Conservation (phyloP, 2,113 vertebrate species). For the Melospiza melodia region DNA sequence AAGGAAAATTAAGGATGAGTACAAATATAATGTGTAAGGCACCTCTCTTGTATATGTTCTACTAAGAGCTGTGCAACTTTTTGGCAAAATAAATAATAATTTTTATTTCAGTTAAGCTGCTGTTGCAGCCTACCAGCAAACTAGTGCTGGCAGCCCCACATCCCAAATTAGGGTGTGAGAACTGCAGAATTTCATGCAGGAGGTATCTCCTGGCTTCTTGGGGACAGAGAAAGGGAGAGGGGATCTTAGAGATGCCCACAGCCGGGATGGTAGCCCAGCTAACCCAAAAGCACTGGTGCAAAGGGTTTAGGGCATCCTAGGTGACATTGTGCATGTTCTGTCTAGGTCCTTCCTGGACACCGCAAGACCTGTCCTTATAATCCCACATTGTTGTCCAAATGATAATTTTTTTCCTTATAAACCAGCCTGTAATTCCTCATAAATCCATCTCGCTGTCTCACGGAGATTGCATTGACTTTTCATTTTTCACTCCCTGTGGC, state of each 20-base stretch:
- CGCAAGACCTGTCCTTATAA: background rate
- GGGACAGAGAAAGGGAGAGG: background rate
- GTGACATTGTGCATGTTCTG: background rate
- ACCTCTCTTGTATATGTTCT: background rate
- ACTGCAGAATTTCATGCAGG: background rate
- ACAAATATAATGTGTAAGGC: background rate
- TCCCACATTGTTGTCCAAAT: background rate
- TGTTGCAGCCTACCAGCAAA: background rate
- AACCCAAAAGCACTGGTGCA: background rate
- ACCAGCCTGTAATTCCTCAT: slow-evolving; percentile 32
- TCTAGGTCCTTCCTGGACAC: background rate
- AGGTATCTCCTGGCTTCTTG: background rate
- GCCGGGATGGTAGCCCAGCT: background rate
- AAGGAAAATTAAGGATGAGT: background rate
- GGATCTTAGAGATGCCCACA: background rate
- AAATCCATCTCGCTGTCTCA: background rate
- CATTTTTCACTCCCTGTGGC: slow-evolving; percentile 17
- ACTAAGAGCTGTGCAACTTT: background rate
- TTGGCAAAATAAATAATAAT: background rate
- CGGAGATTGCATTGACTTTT: slow-evolving; percentile 38
- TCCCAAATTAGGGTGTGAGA: background rate
- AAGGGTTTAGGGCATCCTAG: background rate
- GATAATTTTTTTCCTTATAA: background rate
- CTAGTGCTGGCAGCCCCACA: background rate
- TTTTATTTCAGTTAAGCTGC: background rate